Base-by-base conservation (phyloP, 64 coral and sea anemone species). In the Stylophora pistillata region DNA sequence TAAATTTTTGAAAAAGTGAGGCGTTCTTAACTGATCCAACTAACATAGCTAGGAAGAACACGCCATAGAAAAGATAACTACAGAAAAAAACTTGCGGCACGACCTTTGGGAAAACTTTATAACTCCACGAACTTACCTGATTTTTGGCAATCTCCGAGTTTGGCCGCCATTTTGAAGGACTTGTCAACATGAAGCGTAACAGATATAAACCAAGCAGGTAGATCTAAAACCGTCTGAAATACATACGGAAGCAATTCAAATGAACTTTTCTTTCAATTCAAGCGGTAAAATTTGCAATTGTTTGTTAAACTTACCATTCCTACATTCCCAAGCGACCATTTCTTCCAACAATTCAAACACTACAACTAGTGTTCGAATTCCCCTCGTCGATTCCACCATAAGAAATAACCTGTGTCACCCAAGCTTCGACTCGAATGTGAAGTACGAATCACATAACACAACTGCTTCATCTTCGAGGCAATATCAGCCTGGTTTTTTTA, bases 21-120 rank as follows among this genome's bases (percentile, higher is more conserved):
- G 70, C 70, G 70, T 72, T 33, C 70, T 72, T 27, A 72, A 72
- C 70, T 72, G 29, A 72, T 72, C 70, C 70, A 72, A 72, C 70
- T 72, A 72, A 72, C 15, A 72, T 72, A 72, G 70, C 25, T 72
- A 72, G 29, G 29, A 72, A 72, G 70, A n/a, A n/a, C n/a, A n/a
- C n/a, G n/a, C n/a, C n/a, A n/a, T n/a, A n/a, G n/a, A n/a, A n/a
- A n/a, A n/a, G n/a, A n/a, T n/a, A n/a, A n/a, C n/a, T n/a, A n/a
- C n/a, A n/a, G n/a, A n/a, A n/a, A n/a, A n/a, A n/a, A n/a, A n/a
- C n/a, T 72, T 72, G 70, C 29, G 70, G 70, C 70, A 5, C 70
- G 29, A 31, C 70, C 70, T 72, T 72, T 33, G 30, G 26, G 9
- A 72, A 73, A 73, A 33, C 30, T 73, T 73, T 73, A 73, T 73